A percentile compares a stretch with the other conserved stretches of the same genome.
These are phyloP conservation scores for Coranthus polyacanthus DNA, from an alignment of 2,797 vertebrate species.

Conservation along the genomic window DNA sequence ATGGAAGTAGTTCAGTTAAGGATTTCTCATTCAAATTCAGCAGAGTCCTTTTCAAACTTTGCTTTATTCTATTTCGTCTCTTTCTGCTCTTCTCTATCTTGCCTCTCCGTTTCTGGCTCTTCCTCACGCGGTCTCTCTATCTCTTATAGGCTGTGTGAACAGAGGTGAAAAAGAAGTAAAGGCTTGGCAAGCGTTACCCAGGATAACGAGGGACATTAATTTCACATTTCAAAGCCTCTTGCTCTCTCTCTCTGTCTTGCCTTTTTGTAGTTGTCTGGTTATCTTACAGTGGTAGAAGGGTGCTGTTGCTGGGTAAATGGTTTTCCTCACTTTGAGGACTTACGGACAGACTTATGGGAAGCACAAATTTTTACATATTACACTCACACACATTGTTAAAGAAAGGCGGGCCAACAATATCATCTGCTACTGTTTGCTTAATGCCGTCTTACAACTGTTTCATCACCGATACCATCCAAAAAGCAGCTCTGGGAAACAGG, in stretches of 20 bases:
- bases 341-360: constrained; percentile 51
- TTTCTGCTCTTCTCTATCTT: constrained; percentile 36
- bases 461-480: constrained; percentile 42
- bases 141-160: constrained; percentile 51
- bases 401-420: constrained; percentile 44
- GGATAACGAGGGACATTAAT: constrained; percentile 75
- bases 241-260: constrained; percentile 15
- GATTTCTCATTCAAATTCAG: constrained; percentile 66
- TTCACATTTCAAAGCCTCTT: constrained; percentile 73
- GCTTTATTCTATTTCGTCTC: constrained; percentile 32
- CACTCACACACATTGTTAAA: constrained; percentile 39
- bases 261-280: constrained; percentile 58
- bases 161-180: constrained; percentile 61
- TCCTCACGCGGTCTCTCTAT: constrained; percentile 37
- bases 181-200: constrained; percentile 54
- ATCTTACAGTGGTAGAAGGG: constrained; percentile 52
- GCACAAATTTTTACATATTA: constrained; percentile 40
- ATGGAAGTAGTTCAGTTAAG: constrained; percentile 62
- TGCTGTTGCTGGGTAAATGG: constrained; percentile 45
- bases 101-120: constrained; percentile 25
- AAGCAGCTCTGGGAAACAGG: constrained; percentile 57
- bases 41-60: constrained; percentile 45
- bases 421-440: constrained; percentile 50
- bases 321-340: constrained; percentile 52
- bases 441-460: constrained; percentile 27